A percentile compares a stretch with the other conserved stretches of the same genome.
Evolutionary conservation across 1,140 invertebrate species (phyloP).

Genomic region (Aradophagus sp.): DNA sequence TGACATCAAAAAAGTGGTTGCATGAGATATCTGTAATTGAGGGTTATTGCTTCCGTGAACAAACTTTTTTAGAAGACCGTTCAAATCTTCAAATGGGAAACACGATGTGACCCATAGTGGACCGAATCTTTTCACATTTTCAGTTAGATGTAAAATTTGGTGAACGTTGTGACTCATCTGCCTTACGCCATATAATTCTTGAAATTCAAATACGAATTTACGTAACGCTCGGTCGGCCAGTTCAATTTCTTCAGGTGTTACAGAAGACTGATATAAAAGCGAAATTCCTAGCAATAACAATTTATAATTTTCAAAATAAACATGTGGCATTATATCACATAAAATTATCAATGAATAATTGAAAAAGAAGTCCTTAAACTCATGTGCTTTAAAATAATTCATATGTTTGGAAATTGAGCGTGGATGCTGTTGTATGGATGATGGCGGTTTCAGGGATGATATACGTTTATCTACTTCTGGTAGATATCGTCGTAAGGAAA

Average conservation of each 20-base stretch:
- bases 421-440: neutral
- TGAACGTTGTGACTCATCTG: neutral
- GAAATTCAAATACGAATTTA: neutral
- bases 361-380: neutral
- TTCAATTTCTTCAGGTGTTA: neutral
- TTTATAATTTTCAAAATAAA: neutral
- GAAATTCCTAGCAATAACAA: neutral
- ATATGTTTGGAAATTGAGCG: neutral
- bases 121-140: neutral
- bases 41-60: neutral
- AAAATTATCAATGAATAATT: neutral
- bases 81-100: conserved; percentile 4
- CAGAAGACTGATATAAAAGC: neutral
- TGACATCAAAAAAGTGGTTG: neutral
- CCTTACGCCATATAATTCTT: neutral
- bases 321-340: neutral
- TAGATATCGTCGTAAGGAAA: neutral
- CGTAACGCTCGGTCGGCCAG: too few species aligned
- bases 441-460: neutral
- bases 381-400: neutral
- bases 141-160: neutral
- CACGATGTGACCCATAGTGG: neutral
- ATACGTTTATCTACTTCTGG: neutral
- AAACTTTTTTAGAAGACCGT: neutral
- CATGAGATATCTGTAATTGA: neutral